Percentiles rank a stretch among this genome's conserved stretches.
phyloP scores from a whole-genome alignment of 2,888 invertebrate genomes.

The Taenaris catops region DNA sequence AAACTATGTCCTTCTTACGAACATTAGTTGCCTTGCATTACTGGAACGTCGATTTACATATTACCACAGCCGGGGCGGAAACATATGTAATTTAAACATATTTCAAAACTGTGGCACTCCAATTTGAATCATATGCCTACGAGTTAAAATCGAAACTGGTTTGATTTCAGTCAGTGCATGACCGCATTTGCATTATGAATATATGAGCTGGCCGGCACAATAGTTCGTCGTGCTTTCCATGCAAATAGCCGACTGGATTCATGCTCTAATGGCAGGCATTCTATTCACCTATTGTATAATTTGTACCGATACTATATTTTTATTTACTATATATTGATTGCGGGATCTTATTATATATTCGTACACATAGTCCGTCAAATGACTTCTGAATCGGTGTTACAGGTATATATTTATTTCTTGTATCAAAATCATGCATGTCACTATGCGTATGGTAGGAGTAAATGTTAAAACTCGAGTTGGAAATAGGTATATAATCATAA shows the following conservation, averaged over 20 bases:
- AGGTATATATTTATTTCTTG: too few species aligned
- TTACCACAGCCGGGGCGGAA: not conserved
- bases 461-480: too few species aligned
- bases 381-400: too few species aligned
- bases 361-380: too few species aligned
- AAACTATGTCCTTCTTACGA: too few species aligned
- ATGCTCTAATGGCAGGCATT: constrained; percentile 1
- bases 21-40: too few species aligned
- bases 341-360: too few species aligned
- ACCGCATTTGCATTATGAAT: constrained; percentile 13
- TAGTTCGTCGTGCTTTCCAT: constrained; percentile 9
- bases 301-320: not conserved
- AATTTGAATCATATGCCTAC: not conserved
- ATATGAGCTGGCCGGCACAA: constrained; percentile 10
- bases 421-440: too few species aligned
- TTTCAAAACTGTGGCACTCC: not conserved
- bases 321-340: too few species aligned
- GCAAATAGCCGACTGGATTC: constrained; percentile 9
- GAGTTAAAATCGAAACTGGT: not conserved
- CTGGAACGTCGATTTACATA: constrained; percentile 1
- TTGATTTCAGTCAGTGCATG: constrained; percentile 1
- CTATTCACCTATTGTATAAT: not conserved
- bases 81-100: constrained; percentile 4
- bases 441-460: too few species aligned
- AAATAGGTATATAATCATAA: too few species aligned